These are phyloP conservation scores for Oligia latruncula DNA, from an alignment of 2,888 invertebrate species.

Conservation along the genomic window DNA sequence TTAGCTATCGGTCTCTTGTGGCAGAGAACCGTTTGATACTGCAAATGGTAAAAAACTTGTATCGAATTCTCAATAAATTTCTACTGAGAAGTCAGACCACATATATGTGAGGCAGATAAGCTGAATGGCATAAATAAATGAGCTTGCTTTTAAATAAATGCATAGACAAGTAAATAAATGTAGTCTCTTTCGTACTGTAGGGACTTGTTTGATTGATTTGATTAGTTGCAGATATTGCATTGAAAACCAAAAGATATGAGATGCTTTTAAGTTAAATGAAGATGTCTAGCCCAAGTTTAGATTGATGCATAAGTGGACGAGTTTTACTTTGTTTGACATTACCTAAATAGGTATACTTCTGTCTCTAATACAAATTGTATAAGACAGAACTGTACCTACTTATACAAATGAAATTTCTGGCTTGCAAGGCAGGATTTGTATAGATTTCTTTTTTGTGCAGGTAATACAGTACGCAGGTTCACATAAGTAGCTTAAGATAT, in stretches of 20 bases:
- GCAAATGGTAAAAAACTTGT: constrained; percentile 63
- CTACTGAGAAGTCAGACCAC: constrained; percentile 49
- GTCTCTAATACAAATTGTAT: neutral
- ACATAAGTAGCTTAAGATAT: neutral
- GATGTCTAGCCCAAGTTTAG: neutral
- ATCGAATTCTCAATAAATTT: constrained; percentile 65
- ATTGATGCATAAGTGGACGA: neutral
- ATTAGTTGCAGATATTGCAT: constrained; percentile 32
- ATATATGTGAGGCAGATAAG: constrained; percentile 64
- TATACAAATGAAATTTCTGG: neutral
- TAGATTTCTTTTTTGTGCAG: no score
- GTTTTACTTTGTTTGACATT: neutral
- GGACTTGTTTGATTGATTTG: constrained; percentile 35
- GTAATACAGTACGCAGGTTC: neutral
- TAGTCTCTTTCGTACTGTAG: constrained; percentile 14
- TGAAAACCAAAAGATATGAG: constrained; percentile 7
- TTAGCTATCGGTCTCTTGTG: constrained; percentile 64
- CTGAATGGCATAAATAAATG: constrained; percentile 59
- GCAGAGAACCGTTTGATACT: constrained; percentile 59
- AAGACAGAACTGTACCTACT: neutral
- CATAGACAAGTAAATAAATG: constrained; percentile 36
- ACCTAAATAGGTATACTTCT: neutral
- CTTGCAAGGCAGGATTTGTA: neutral
- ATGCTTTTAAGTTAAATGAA: constrained; percentile 10
- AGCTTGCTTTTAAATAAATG: constrained; percentile 57